Evolutionary conservation across 1,140 invertebrate species (phyloP), one percentile per base, ranked within the genome.

Genomic region (Drosophila triauraria): DNA sequence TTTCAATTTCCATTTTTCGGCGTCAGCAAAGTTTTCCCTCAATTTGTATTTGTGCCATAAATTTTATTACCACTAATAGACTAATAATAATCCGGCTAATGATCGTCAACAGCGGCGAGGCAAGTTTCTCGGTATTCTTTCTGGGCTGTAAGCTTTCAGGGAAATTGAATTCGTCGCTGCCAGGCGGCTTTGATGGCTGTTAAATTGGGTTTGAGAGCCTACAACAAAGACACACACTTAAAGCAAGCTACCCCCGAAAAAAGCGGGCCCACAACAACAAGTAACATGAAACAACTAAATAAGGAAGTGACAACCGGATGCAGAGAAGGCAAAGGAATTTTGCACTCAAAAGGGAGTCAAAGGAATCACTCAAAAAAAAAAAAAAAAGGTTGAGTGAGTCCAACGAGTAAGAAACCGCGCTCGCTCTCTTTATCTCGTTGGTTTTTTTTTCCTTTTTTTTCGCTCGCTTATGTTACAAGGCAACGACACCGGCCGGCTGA

Each of bases 241-340:
- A 56, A 35, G 48, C 58, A 43, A 32, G 35, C 59, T 17, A 71
- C 38, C 44, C 42, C 44, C 44, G 30, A 42, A 72, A 42, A 72
- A 43, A 57, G n/a, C 20, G 25, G 43, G 17, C 4, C 25, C 44
- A 63, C n/a, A 53, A 30, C 48, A 30, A 63, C 61, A 38, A 47
- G 71, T 56, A 72, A 50, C 44, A 32, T 50, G 30, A 59, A 56
- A 88, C 85, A 90, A 90, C 85, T 90, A 88, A 88, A 88, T 90
- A 88, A 88, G 85, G 85, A 88, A 88, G 85, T 88, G 85, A 88
- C 86, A 88, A 56, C 81, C 85, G 85, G 85, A 88, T 90, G 75
- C 68, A 72, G 81, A 48, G 80, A 78, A 78, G 83, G 80, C 85
- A 70, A 84, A 84, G 85, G 85, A 90, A 90, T 90, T 75, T 75